phyloP scores from a whole-genome alignment of 2,797 vertebrate genomes.

The Mormyrops boulengeri region DNA sequence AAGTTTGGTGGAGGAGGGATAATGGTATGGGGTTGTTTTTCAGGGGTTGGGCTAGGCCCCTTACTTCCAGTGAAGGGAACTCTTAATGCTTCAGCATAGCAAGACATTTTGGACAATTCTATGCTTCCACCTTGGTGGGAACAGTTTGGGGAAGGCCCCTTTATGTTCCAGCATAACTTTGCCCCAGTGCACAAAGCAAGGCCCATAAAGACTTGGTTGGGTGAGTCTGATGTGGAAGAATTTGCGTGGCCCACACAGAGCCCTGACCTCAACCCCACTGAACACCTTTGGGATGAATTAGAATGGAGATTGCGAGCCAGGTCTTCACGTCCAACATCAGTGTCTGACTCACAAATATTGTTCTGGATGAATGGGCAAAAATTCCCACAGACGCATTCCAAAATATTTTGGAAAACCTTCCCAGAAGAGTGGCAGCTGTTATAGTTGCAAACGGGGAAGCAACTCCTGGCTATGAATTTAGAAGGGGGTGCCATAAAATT shows the following conservation, averaged over 20 bases:
- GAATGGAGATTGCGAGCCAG: not conserved
- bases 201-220: not conserved
- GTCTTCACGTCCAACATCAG: not conserved
- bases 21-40: not conserved
- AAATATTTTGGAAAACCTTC: not conserved
- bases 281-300: not conserved
- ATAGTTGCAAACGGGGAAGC: not conserved
- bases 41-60: too few relatives aligned
- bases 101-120: not conserved
- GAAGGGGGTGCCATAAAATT: not conserved
- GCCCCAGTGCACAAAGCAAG: not conserved
- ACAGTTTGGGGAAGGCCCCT: not conserved
- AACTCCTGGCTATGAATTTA: not conserved
- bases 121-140: not conserved
- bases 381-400: not conserved
- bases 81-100: not conserved
- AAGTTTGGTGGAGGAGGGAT: not conserved
- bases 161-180: not conserved
- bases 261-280: not conserved
- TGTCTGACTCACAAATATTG: not conserved
- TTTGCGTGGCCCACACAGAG: not conserved
- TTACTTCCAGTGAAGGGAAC: too few relatives aligned
- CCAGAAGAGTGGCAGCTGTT: not conserved
- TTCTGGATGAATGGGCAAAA: not conserved
- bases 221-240: not conserved